A percentile compares a stretch with the other conserved stretches of the same genome.
phyloP scores from a whole-genome alignment of 2,888 invertebrate genomes.

The Aricia artaxerxes region DNA sequence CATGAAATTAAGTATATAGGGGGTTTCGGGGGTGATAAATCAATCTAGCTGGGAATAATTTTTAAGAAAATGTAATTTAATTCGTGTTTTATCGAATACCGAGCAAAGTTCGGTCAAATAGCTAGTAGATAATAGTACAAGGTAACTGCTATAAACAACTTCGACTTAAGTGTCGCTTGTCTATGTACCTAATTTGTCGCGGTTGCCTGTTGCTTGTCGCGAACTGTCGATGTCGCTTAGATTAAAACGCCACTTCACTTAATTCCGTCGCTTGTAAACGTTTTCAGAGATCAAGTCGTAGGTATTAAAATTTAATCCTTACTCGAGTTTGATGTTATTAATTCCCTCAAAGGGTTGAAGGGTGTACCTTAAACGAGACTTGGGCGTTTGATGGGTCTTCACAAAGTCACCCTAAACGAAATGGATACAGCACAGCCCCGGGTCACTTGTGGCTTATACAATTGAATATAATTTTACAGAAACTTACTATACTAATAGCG shows the following conservation, averaged over 20 bases:
- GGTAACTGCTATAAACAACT: background rate
- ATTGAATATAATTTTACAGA: background rate
- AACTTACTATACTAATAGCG: background rate
- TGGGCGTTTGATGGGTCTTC: background rate
- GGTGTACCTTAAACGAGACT: conserved; percentile 1
- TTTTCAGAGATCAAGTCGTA: background rate
- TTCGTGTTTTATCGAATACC: too few relatives aligned
- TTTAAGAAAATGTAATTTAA: too few relatives aligned
- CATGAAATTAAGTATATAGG: too few relatives aligned
- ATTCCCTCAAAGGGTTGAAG: background rate
- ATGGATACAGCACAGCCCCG: background rate
- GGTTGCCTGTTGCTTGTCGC: background rate
- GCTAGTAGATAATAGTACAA: too few relatives aligned
- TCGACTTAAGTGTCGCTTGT: background rate
- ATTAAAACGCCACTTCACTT: background rate
- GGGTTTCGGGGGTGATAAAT: too few relatives aligned
- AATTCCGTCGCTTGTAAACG: background rate
- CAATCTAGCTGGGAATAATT: too few relatives aligned
- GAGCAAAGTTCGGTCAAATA: too few relatives aligned
- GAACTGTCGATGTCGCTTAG: background rate
- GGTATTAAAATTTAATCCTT: background rate
- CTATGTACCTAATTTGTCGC: background rate
- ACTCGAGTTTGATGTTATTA: conserved; percentile 20
- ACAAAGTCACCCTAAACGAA: background rate
- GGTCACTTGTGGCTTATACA: background rate